Base-by-base conservation (phyloP, 1,140 invertebrate species). In the Temnothorax nylanderi region DNA sequence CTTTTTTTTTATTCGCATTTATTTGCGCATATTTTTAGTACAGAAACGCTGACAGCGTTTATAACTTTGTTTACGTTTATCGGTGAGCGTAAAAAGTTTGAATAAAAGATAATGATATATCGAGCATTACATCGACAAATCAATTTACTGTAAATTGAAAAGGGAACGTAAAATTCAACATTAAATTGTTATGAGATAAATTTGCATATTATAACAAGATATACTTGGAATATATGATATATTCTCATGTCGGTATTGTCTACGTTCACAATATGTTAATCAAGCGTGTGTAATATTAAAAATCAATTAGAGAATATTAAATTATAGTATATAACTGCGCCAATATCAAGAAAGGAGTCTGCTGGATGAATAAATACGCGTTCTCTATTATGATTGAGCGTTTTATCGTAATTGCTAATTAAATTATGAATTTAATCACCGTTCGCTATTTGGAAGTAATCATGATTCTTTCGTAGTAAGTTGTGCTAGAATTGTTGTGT, bases 151-250 rank as follows among this genome's bases (percentile, higher is more conserved):
- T 71, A 37, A 60, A 84, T 84, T 84, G 67, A 44, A 84, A 84
- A 74, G 41, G 47, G 56, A 74, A 74, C 69, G 26, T 60, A 84
- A 84, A 84, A 84, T 84, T 84, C 8, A 47, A 74, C 41, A 21
- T 74, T 60, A 74, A 74, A 60, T 74, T 71, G 67, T 60, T 72
- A 82, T 34, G 80, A 58, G 80, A 37, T 54, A 81, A 81, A 81
- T 81, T 81, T 81, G n/a, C 77, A 80, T 80, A 18, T 78, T 11
- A 81, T 56, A 81, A 81, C 77, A 69, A 69, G 32, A 81, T 71
- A 47, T 81, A 81, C 7, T 41, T 7, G 37, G 13, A 69, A 71
- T 71, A 71, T 26, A 6, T 18, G 58, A 54, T 26, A 32, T 51
- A 34, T 26, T 5, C 49, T 16, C 64, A 6, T 41, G 26, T 62